Conservation (phyloP, 1,140 invertebrate genomes). For the Sitophilus oryzae region DNA sequence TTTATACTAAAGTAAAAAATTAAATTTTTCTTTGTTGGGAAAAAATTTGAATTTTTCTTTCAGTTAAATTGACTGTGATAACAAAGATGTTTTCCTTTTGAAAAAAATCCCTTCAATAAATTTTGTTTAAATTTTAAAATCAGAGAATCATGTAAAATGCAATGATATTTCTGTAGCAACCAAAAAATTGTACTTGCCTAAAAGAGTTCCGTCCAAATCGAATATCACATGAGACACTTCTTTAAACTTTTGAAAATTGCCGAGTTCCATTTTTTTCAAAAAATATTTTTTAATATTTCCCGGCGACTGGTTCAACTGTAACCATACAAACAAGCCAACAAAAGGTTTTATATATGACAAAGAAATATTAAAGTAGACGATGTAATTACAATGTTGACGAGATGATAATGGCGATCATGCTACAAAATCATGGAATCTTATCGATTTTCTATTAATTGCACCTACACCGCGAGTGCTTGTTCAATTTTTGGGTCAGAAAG, state of each 20-base stretch:
- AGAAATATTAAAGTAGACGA: background rate
- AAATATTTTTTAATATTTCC: no score
- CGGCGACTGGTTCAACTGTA: no score
- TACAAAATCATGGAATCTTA: background rate
- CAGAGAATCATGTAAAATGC: background rate
- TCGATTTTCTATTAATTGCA: background rate
- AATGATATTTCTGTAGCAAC: background rate
- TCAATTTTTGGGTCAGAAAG: background rate
- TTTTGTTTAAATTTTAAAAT: background rate
- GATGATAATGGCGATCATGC: background rate
- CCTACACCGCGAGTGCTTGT: background rate
- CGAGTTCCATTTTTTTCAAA: background rate
- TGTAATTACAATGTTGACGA: background rate
- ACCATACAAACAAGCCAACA: no score
- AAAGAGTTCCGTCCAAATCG: conserved; percentile 51
- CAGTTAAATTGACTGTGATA: no score
- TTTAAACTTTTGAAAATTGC: conserved; percentile 26
- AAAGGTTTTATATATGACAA: background rate
- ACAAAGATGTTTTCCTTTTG: no score
- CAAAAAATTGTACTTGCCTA: conserved; percentile 40
- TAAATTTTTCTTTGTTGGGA: no score
- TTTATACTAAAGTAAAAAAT: no score
- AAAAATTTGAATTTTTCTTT: no score
- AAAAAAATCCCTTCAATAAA: conserved; percentile 39
- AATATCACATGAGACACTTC: conserved; percentile 53